phyloP scores from a whole-genome alignment of 2,113 vertebrate species.

The Parus major region DNA sequence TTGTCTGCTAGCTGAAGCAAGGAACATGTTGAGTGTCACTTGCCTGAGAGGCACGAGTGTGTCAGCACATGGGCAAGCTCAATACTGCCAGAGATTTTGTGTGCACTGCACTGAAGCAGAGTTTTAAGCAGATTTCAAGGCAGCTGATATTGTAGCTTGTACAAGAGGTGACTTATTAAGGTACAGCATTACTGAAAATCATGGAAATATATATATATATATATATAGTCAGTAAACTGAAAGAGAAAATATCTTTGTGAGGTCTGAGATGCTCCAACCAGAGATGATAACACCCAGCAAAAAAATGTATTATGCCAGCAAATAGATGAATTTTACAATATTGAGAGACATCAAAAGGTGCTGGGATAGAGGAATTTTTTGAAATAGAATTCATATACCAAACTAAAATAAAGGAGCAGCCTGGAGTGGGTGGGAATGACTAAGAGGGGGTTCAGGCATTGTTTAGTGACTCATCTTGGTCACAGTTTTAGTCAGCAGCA shows the following conservation, averaged over 20 bases:
- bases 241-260: not conserved
- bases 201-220: not conserved
- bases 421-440: not conserved
- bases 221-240: not conserved
- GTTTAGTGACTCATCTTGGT: not conserved
- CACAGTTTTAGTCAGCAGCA: not conserved
- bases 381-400: not conserved
- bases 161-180: not conserved
- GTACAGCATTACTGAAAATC: not conserved
- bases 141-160: not conserved
- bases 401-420: not conserved
- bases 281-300: not conserved
- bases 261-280: not conserved
- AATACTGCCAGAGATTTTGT: not conserved
- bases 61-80: not conserved
- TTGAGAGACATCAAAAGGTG: not conserved
- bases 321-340: not conserved
- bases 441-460: not conserved
- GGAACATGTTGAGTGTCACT: accelerated
- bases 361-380: not conserved
- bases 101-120: not conserved
- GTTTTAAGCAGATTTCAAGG: not conserved
- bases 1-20: not conserved
- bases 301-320: not conserved
- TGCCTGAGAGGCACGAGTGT: not conserved